Evolutionary conservation across 1,140 invertebrate genomes (phyloP), one percentile per base, ranked within the genome.

Genomic region (Eumeta japonica): DNA sequence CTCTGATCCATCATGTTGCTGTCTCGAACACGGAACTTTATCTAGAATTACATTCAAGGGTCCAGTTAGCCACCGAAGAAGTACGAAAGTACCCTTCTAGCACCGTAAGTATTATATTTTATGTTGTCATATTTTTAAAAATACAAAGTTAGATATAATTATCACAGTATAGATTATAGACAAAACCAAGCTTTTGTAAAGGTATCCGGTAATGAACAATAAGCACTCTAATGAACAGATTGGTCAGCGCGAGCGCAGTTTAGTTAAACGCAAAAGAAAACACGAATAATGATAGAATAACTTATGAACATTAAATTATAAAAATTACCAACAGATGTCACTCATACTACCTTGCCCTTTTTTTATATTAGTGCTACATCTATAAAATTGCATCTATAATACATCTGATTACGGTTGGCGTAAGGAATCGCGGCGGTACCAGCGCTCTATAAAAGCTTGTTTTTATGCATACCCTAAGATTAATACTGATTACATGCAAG

Each of bases 61-160:
- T 56, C 19, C 67, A 72, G 35, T 11, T 55, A 0, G 64, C 64
- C 2, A 54, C 62, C 0, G 1, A 19, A 0, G 66, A 72, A 55
- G 56, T 68, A 3, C 44, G 55, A 4, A 65, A 66, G 45, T 67
- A 66, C 39, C 39, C 50, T 1, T 10, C 33, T 1, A 12, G 24
- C 27, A 59, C 52, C 36, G 65, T 70, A 43, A 45, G n/a, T 24
- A n/a, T 24, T 24, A 24, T 24, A 7, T 24, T 24, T 24, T 7
- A 7, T 24, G n/a, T 24, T 24, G 20, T 24, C n/a, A 7, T 24
- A 7, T 7, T n/a, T 24, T 24, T n/a, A 7, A 7, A 7, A 7
- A 24, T 24, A 7, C 5, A 24, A 7, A n/a, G 20, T n/a, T 24
- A 7, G 5, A 7, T 5, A 24, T 24, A 24, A 7, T n/a, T 24